Evolutionary conservation across 2,888 invertebrate genomes (phyloP).

Genomic region (Rhopalosiphum nymphaeae): DNA sequence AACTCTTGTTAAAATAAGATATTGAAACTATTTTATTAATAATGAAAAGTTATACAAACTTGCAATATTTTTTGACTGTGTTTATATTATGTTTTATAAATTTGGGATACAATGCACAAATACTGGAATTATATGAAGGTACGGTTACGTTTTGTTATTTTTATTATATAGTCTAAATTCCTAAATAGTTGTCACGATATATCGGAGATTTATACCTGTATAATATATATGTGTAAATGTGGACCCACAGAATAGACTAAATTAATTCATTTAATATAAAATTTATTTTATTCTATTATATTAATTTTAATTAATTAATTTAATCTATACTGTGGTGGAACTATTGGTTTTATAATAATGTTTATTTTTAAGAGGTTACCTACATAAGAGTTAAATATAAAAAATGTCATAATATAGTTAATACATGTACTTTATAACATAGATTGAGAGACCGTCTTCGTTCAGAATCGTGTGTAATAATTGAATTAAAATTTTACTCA

Average conservation of each 20-base stretch:
- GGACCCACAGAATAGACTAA: too few species aligned
- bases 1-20: neutral
- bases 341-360: neutral
- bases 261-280: too few species aligned
- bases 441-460: too few species aligned
- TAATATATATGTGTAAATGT: neutral
- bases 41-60: neutral
- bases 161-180: neutral
- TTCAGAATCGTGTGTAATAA: too few species aligned
- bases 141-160: neutral
- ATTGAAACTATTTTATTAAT: neutral
- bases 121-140: slow-evolving; percentile 48
- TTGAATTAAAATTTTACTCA: too few species aligned
- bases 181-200: neutral
- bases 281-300: too few species aligned
- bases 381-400: neutral
- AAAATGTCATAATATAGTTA: neutral
- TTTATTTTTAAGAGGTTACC: neutral
- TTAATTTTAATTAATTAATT: too few species aligned
- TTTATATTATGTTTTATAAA: neutral
- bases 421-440: too few species aligned
- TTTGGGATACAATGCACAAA: slow-evolving; percentile 3
- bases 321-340: too few species aligned
- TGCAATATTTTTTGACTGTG: neutral
- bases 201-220: neutral